Conservation (phyloP, 2,888 invertebrate genomes). For the Noctua janthe region DNA sequence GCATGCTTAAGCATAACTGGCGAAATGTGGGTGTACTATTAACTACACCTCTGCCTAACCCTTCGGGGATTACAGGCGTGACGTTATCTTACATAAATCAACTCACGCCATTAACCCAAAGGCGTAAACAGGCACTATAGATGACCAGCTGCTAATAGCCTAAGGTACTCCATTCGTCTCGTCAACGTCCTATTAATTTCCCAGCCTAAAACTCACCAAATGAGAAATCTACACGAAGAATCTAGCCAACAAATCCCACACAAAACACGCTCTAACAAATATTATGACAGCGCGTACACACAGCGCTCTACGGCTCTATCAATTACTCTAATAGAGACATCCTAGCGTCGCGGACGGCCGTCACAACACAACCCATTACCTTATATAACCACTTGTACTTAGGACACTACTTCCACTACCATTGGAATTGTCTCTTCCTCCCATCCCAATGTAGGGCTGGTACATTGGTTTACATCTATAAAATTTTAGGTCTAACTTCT, state of each 20-base stretch:
- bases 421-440: constrained; percentile 88
- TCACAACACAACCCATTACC: constrained; percentile 86
- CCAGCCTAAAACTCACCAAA: neutral
- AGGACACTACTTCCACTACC: constrained; percentile 80
- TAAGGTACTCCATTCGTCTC: neutral
- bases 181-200: neutral
- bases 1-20: too few relatives aligned
- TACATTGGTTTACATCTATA: too few relatives aligned
- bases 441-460: constrained; percentile 53
- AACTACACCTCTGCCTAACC: too few relatives aligned
- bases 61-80: too few relatives aligned
- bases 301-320: constrained; percentile 59
- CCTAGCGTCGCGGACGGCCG: constrained; percentile 79
- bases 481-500: neutral
- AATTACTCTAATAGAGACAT: constrained; percentile 84
- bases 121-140: neutral
- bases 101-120: neutral
- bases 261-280: constrained; percentile 46
- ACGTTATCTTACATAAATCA: too few relatives aligned
- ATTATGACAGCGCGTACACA: constrained; percentile 58
- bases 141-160: neutral
- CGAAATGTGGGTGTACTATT: too few relatives aligned
- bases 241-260: constrained; percentile 9
- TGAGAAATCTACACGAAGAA: neutral
- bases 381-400: constrained; percentile 77